Evolutionary conservation across 1,140 invertebrate genomes (phyloP).

Genomic region (Caenorhabditis latens): DNA sequence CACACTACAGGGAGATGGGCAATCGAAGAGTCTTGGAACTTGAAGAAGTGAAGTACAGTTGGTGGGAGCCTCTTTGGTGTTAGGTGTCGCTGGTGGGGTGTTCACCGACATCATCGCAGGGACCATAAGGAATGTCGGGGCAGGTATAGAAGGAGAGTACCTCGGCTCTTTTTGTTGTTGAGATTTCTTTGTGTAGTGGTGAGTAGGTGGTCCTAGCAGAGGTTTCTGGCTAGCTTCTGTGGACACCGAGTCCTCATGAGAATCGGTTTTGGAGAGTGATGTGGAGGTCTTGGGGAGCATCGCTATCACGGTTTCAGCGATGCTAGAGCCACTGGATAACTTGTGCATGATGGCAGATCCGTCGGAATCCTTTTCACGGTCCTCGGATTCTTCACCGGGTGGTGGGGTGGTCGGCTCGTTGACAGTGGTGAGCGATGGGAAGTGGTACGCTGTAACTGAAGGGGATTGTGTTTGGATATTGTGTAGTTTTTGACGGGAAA

Average conservation of each 20-base stretch:
- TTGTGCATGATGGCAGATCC: slow-evolving; percentile 22
- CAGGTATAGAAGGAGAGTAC: slow-evolving; percentile 51
- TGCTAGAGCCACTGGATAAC: slow-evolving; percentile 54
- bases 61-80: slow-evolving; percentile 24
- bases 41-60: slow-evolving; percentile 57
- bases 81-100: slow-evolving; percentile 54
- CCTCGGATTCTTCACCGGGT: slow-evolving; percentile 41
- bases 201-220: slow-evolving; percentile 46
- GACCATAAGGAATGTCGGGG: slow-evolving; percentile 65
- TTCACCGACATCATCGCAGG: slow-evolving; percentile 64
- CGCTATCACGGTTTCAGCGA: slow-evolving; percentile 60
- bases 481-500: too few relatives aligned
- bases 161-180: slow-evolving; percentile 46
- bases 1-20: slow-evolving; percentile 61
- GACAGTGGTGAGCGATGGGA: slow-evolving; percentile 44
- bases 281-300: slow-evolving; percentile 57
- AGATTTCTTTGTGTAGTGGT: slow-evolving; percentile 57
- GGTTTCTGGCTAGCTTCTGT: slow-evolving; percentile 59
- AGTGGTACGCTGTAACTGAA: slow-evolving; percentile 53
- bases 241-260: slow-evolving; percentile 60
- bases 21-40: slow-evolving; percentile 63
- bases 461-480: not conserved
- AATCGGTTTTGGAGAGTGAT: slow-evolving; percentile 57
- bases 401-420: slow-evolving; percentile 14
- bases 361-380: not conserved